These are phyloP conservation scores for Acrossocheilus fasciatus DNA, from an alignment of 2,797 vertebrate species.

Conservation along the genomic window DNA sequence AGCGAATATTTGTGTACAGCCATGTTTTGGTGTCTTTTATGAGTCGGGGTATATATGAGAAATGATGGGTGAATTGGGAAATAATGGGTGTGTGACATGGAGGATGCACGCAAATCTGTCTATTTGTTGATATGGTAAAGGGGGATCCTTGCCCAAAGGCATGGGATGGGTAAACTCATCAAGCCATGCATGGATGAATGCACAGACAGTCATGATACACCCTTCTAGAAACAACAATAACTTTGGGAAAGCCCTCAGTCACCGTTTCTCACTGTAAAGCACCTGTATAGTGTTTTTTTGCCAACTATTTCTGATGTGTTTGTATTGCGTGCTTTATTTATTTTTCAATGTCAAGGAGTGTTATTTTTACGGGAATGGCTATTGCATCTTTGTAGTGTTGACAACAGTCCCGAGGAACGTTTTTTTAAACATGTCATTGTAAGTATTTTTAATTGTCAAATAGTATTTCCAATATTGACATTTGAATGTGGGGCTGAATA, in stretches of 20 bases:
- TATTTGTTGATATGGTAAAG: not conserved
- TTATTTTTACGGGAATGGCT: conserved; percentile 23
- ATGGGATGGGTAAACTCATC: conserved; percentile 55
- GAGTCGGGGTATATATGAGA: conserved; percentile 65
- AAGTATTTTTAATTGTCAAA: conserved; percentile 11
- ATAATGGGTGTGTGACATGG: conserved; percentile 48
- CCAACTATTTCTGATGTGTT: conserved; percentile 15
- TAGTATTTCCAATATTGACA: not conserved
- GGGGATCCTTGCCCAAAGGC: conserved; percentile 61
- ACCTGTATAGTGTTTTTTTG: conserved; percentile 39
- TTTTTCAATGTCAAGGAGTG: conserved; percentile 6
- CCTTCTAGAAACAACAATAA: conserved; percentile 71
- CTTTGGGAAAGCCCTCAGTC: conserved; percentile 68
- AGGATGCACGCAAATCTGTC: conserved; percentile 52
- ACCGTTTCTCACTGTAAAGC: conserved; percentile 60
- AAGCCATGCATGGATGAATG: conserved; percentile 75
- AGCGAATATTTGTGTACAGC: not conserved
- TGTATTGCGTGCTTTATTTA: conserved; percentile 7
- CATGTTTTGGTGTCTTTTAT: conserved; percentile 12
- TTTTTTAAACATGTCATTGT: conserved; percentile 24
- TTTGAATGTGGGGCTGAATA: not conserved
- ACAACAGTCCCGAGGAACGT: not conserved
- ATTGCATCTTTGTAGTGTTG: conserved; percentile 8
- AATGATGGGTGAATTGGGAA: conserved; percentile 56
- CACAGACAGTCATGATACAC: conserved; percentile 60